phyloP scores from a whole-genome alignment of 2,888 invertebrate genomes.

The Scaptomyza reducta region DNA sequence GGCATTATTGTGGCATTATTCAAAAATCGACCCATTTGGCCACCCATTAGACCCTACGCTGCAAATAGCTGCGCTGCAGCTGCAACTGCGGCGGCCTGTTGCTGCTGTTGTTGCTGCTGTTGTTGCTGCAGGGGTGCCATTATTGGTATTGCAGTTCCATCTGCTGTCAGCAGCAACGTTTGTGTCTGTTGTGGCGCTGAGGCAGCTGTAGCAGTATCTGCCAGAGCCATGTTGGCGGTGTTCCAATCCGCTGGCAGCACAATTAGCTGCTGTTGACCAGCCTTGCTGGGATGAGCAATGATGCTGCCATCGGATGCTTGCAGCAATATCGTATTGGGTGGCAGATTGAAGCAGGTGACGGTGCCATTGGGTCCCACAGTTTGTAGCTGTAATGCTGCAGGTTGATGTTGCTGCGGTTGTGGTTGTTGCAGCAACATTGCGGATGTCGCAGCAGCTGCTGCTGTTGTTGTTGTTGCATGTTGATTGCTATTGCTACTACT shows the following conservation, averaged over 20 bases:
- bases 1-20: conserved; percentile 82
- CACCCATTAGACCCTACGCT: conserved; percentile 82
- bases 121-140: conserved; percentile 64
- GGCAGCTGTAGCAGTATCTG: conserved; percentile 40
- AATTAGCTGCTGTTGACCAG: conserved; percentile 77
- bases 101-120: conserved; percentile 67
- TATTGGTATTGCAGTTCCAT: conserved; percentile 76
- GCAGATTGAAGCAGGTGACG: conserved; percentile 80
- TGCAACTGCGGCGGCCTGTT: conserved; percentile 72
- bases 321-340: conserved; percentile 79
- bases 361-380: conserved; percentile 81
- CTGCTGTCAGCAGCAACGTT: conserved; percentile 74
- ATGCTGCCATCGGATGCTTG: conserved; percentile 80
- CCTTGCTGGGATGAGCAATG: conserved; percentile 73
- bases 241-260: conserved; percentile 75
- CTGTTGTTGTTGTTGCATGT: conserved; percentile 16
- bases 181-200: conserved; percentile 51
- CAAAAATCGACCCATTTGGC: conserved; percentile 83
- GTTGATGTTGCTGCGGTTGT: conserved; percentile 41
- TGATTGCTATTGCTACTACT: conserved; percentile 38
- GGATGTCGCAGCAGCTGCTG: conserved; percentile 28
- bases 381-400: conserved; percentile 73
- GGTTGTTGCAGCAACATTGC: conserved; percentile 18
- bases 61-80: conserved; percentile 77
- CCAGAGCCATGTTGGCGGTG: conserved; percentile 32